Conservation (phyloP, 2,797 vertebrate genomes). For the Fundulus diaphanus region DNA sequence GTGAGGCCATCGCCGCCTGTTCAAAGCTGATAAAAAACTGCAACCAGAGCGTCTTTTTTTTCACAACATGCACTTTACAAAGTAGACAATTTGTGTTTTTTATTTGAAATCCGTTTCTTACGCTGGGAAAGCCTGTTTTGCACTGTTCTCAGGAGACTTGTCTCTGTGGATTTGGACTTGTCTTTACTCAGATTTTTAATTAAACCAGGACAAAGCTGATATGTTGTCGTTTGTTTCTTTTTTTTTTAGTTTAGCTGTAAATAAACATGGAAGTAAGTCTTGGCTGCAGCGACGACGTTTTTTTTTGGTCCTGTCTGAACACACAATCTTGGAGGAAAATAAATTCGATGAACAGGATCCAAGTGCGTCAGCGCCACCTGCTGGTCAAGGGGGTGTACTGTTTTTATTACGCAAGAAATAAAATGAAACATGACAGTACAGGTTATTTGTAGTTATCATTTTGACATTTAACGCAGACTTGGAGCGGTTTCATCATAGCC, state of each 20-base stretch:
- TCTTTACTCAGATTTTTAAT: conserved; percentile 72
- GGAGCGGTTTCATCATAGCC: not conserved
- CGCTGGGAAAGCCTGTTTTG: conserved; percentile 68
- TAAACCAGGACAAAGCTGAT: conserved; percentile 69
- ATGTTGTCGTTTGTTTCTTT: conserved; percentile 12
- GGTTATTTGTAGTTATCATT: not conserved
- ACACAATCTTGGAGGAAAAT: not conserved
- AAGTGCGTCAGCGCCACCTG: conserved; percentile 24
- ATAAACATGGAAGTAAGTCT: conserved; percentile 52
- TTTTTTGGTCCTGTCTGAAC: not conserved
- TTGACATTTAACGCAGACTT: not conserved
- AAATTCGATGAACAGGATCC: not conserved
- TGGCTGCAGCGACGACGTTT: not conserved
- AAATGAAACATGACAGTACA: not conserved
- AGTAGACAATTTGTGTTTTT: conserved; percentile 44
- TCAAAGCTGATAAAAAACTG: conserved; percentile 45
- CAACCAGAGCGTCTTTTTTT: conserved; percentile 54
- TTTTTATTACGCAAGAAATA: not conserved
- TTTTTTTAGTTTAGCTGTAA: conserved; percentile 69
- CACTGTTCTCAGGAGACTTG: conserved; percentile 70
- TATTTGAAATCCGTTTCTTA: conserved; percentile 53
- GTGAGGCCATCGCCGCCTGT: conserved; percentile 45
- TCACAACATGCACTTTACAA: conserved; percentile 83
- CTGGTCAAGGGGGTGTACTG: conserved; percentile 8
- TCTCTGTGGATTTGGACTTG: conserved; percentile 46